Evolutionary conservation across 2,888 invertebrate genomes (phyloP).

Genomic region (Zaprionus obscuricornis): DNA sequence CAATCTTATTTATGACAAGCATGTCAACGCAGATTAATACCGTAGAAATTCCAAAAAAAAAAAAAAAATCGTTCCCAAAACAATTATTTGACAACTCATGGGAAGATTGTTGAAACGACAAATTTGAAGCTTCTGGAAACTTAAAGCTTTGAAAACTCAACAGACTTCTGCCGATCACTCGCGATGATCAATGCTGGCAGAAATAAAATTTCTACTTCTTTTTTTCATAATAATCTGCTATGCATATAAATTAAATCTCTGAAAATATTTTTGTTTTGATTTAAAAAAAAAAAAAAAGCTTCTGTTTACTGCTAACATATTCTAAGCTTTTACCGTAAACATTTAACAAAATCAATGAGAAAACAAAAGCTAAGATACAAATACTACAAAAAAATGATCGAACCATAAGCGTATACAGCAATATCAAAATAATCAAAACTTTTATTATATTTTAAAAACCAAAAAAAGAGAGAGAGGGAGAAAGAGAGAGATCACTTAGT

Average conservation of each 20-base stretch:
- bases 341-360: neutral
- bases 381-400: neutral
- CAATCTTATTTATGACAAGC: constrained; percentile 66
- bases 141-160: neutral
- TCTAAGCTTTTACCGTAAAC: no score
- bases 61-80: constrained; percentile 23
- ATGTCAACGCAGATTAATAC: constrained; percentile 64
- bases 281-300: no score
- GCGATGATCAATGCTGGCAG: no score
- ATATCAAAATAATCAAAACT: no score
- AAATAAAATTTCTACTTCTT: no score
- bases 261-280: no score
- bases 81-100: constrained; percentile 49
- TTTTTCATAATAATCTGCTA: no score
- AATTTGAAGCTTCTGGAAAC: neutral
- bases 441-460: no score
- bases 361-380: constrained; percentile 15
- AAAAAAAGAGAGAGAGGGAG: no score
- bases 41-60: constrained; percentile 33
- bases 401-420: neutral
- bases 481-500: neutral
- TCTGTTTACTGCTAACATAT: no score
- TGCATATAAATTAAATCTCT: no score
- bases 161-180: no score
- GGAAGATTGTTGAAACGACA: constrained; percentile 30